These are phyloP conservation scores for Leucozona laternaria DNA, from an alignment of 2,888 invertebrate species.

Conservation along the genomic window DNA sequence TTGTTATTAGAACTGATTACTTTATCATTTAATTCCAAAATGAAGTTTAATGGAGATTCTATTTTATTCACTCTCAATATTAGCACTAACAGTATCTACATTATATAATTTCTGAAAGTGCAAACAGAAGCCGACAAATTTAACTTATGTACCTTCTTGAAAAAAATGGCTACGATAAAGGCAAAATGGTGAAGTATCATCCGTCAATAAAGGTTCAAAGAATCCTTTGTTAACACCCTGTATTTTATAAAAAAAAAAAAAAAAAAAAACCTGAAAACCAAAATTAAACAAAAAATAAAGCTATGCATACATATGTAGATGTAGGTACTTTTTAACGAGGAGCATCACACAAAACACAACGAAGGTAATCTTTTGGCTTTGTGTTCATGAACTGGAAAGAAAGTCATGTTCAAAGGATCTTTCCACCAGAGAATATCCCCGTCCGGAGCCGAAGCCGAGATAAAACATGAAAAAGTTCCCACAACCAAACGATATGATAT, in stretches of 20 bases:
- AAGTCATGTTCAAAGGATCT: conserved; percentile 63
- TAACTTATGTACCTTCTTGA: too few species aligned
- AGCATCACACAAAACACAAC: conserved; percentile 39
- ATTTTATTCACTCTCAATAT: too few species aligned
- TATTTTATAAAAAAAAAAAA: too few species aligned
- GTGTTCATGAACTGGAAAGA: conserved; percentile 71
- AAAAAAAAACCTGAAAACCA: neutral
- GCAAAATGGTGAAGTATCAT: too few species aligned
- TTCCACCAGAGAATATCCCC: conserved; percentile 12
- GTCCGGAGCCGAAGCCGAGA: conserved; percentile 16
- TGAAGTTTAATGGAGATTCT: too few species aligned
- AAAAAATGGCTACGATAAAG: too few species aligned
- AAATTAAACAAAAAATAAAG: neutral
- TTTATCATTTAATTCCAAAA: too few species aligned
- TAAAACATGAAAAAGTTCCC: conserved; percentile 45
- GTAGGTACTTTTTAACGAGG: conserved; percentile 34
- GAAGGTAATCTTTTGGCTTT: conserved; percentile 58
- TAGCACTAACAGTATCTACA: too few species aligned
- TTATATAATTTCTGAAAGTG: too few species aligned
- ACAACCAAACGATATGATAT: conserved; percentile 8
- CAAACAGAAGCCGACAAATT: too few species aligned
- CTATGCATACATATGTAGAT: too few species aligned
- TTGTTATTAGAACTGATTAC: too few species aligned
- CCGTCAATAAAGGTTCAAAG: neutral
- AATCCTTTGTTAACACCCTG: neutral